phyloP scores from a whole-genome alignment of 2,113 vertebrate species.

The Larimichthys polyactis region DNA sequence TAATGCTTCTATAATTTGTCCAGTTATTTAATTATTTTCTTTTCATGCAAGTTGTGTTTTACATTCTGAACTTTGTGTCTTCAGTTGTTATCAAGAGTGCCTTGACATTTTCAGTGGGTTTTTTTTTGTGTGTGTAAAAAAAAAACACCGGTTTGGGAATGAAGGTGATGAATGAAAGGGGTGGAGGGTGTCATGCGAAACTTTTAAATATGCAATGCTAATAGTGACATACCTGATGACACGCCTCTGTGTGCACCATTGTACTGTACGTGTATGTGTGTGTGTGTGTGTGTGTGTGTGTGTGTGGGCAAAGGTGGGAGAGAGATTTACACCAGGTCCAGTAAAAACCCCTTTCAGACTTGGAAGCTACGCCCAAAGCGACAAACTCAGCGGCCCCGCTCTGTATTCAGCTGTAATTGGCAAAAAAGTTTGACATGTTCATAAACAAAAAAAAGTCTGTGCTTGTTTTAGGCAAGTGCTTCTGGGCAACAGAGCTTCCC shows the following conservation, averaged over 20 bases:
- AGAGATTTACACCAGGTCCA: constrained; percentile 4
- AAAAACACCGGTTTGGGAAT: constrained; percentile 19
- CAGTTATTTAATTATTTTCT: constrained; percentile 24
- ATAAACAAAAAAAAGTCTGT: neutral
- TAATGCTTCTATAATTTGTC: constrained; percentile 21
- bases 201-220: constrained; percentile 64
- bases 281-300: neutral
- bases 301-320: neutral
- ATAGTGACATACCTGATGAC: constrained; percentile 40
- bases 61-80: constrained; percentile 64
- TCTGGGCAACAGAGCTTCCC: constrained; percentile 1
- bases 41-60: constrained; percentile 45
- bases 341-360: constrained; percentile 31
- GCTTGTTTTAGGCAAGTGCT: neutral
- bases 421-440: constrained; percentile 4
- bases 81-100: constrained; percentile 80
- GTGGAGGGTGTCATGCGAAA: constrained; percentile 41
- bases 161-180: constrained; percentile 17
- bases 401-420: neutral
- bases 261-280: neutral
- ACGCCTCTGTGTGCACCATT: constrained; percentile 25
- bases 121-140: constrained; percentile 9
- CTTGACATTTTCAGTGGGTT: constrained; percentile 75
- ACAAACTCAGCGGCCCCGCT: neutral
- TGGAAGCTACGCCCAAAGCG: neutral